Evolutionary conservation across 2,113 vertebrate species (phyloP).

Genomic region (Leucopsar rothschildi): DNA sequence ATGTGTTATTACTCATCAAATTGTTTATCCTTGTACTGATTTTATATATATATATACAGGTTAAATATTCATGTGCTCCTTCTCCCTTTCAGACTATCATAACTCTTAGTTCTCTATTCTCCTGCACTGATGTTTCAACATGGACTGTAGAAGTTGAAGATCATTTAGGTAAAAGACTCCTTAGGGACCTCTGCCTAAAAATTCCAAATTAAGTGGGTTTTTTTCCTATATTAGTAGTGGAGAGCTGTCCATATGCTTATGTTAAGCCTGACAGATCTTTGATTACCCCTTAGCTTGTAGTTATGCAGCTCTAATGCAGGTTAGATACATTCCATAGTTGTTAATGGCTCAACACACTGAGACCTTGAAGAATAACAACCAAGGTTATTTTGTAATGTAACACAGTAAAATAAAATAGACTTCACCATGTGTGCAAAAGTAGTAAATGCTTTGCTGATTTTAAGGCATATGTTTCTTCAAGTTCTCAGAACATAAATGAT

Average conservation of each 20-base stretch:
- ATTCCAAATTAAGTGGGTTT: constrained; percentile 34
- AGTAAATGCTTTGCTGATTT: constrained; percentile 44
- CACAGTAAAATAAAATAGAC: constrained; percentile 36
- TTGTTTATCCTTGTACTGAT: constrained; percentile 40
- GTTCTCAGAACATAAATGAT: constrained; percentile 48
- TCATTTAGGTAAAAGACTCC: constrained; percentile 44
- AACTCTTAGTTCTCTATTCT: neutral
- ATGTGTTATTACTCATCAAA: constrained; percentile 34
- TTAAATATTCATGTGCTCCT: constrained; percentile 49
- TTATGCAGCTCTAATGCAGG: constrained; percentile 41
- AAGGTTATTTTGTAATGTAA: constrained; percentile 69
- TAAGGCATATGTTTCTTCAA: constrained; percentile 48
- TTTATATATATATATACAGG: constrained; percentile 15
- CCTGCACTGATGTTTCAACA: neutral
- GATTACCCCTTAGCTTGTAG: constrained; percentile 63
- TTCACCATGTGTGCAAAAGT: constrained; percentile 35
- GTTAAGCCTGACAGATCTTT: constrained; percentile 71
- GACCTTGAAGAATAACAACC: constrained; percentile 65
- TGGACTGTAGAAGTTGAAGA: constrained; percentile 41
- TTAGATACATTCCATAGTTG: constrained; percentile 43
- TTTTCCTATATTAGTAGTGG: neutral
- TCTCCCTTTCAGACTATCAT: constrained; percentile 15
- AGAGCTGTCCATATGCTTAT: constrained; percentile 64
- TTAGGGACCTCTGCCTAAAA: constrained; percentile 35
- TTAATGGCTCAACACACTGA: constrained; percentile 62